Conservation (phyloP, 1,140 invertebrate genomes). For the Drosophila murphyi region DNA sequence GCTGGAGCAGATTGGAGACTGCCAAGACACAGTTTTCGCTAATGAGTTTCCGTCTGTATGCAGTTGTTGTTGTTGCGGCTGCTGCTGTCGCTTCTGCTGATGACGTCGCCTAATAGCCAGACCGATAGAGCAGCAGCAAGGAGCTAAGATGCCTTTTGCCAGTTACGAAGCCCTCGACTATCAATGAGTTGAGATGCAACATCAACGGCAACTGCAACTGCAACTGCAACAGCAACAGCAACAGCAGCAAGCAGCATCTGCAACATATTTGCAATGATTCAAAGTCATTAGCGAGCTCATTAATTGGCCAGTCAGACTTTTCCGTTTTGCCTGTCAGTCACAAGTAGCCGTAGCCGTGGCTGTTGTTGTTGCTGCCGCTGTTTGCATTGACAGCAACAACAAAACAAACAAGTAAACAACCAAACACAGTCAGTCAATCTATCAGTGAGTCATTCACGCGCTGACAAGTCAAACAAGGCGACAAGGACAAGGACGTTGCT, state of each 20-base stretch:
- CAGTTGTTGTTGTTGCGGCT: constrained; percentile 20
- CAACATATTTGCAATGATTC: constrained; percentile 54
- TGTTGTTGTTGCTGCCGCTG: constrained; percentile 22
- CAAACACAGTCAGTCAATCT: constrained; percentile 63
- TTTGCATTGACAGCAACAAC: constrained; percentile 62
- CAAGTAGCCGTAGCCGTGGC: constrained; percentile 31
- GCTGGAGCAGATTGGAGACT: constrained; percentile 23
- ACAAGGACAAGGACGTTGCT: constrained; percentile 68
- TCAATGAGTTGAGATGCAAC: constrained; percentile 52
- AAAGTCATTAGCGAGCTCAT: constrained; percentile 70
- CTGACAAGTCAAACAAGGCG: constrained; percentile 71
- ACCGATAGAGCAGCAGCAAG: constrained; percentile 45
- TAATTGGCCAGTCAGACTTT: constrained; percentile 74
- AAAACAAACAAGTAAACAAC: constrained; percentile 55
- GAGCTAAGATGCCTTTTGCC: constrained; percentile 2
- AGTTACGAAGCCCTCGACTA: constrained; percentile 21
- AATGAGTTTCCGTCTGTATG: constrained; percentile 76
- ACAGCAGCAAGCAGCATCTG: not conserved
- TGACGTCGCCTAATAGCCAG: constrained; percentile 63
- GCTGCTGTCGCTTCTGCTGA: constrained; percentile 34
- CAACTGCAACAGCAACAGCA: constrained; percentile 32
- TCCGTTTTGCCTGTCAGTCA: constrained; percentile 53
- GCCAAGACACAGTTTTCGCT: constrained; percentile 75
- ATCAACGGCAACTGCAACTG: constrained; percentile 18
- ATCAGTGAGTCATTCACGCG: constrained; percentile 69